Evolutionary conservation across 2,888 invertebrate genomes (phyloP), one percentile per base, ranked within the genome.

Genomic region (Erebia palarica): DNA sequence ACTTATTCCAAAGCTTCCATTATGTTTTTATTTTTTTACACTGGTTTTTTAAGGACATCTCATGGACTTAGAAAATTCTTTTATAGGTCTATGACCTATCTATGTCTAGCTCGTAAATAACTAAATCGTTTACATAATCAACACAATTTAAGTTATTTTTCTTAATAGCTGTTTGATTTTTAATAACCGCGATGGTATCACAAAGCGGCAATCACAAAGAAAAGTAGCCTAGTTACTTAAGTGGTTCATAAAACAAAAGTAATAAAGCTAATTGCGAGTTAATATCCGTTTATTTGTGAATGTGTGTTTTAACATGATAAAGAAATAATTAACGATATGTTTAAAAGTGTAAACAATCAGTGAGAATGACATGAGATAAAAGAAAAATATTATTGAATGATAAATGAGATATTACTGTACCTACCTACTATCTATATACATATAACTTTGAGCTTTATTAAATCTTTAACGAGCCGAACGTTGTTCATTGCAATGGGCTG

Each of bases 371-470:
- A 76, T 68, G 58, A 53, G 55, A 55, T 18, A 55, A 55, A 55
- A 69, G 79, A 82, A 82, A 82, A 81, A 27, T 59, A 27, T 58
- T 21, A 7, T 59, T 51, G 13, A n/a, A 51, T 51, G 5, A 51
- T 51, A n/a, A 51, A n/a, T 51, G n/a, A 51, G 51, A 27, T 27
- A 3, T 27, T 27, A 27, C 1, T 27, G 27, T 27, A 27, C 27
- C 27, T 27, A 27, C n/a, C n/a, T n/a, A n/a, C n/a, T n/a, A n/a
- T n/a, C n/a, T n/a, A n/a, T n/a, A n/a, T n/a, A n/a, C n/a, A n/a
- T n/a, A n/a, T n/a, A n/a, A n/a, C n/a, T n/a, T n/a, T n/a, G n/a
- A n/a, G n/a, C n/a, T n/a, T n/a, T n/a, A n/a, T n/a, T n/a, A n/a
- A n/a, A n/a, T n/a, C n/a, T n/a, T n/a, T n/a, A n/a, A n/a, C n/a